Evolutionary conservation across 2,797 vertebrate species (phyloP), one percentile per base, ranked within the genome.

Genomic region (Tokudaia tokunoshimensis): DNA sequence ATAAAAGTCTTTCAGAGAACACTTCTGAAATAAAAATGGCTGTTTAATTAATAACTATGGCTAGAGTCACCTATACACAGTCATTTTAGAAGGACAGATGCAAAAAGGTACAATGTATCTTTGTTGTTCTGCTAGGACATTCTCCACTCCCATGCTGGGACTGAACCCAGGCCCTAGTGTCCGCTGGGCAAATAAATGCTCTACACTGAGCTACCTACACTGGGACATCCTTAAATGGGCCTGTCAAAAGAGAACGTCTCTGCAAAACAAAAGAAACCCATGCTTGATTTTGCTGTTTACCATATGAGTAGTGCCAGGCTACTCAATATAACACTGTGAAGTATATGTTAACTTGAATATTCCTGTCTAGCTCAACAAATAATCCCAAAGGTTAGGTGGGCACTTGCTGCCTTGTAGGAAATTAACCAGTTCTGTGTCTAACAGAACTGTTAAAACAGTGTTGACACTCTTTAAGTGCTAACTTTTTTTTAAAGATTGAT

Each of bases 321-420:
- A 37, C 15, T 72, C 67, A 72, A 72, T 19, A 9, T 8, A n/a
- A 72, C 12, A 47, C 22, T 72, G 41, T 81, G 65, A 93, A 89
- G 34, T 93, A 63, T 11, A 70, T 63, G 75, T 95, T 92, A 93
- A 94, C 15, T 55, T 74, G 50, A 17, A 61, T 24, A 94, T 74
- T 89, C 94, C 74, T 95, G 20, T 81, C 81, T 65, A 67, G 50
- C 17, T 95, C 81, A 84, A 94, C 92, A 96, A 96, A 87, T 72
- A 89, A 94, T 6, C n/a, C 84, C 85, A 75, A 59, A 80, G 50
- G 24, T 90, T 92, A 80, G 26, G 41, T 90, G 65, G 26, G n/a
- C 70, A 41, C 37, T 70, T 94, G 91, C 20, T 78, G 65, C 17
- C 47, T 75, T 79, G 17, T 59, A 75, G 70, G n/a, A 20, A 37